phyloP scores from a whole-genome alignment of 2,888 invertebrate genomes.

The Asteroscopus sphinx region DNA sequence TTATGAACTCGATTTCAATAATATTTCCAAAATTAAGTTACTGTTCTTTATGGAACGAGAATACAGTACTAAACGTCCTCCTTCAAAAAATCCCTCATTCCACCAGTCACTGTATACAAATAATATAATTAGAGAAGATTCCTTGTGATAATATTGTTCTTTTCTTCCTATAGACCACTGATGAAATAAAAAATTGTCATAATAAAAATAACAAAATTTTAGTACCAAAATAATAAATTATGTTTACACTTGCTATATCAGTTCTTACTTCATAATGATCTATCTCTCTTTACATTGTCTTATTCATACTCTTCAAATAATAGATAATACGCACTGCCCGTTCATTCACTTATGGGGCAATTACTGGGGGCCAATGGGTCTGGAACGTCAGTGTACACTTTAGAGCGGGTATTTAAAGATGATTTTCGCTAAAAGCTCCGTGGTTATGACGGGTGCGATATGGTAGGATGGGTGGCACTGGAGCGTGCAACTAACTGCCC shows the following conservation, averaged over 20 bases:
- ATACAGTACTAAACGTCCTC: too few species aligned
- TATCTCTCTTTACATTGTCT: conserved; percentile 10
- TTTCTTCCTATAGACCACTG: too few species aligned
- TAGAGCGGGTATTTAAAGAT: conserved; percentile 47
- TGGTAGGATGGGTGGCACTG: conserved; percentile 82
- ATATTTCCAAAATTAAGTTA: too few species aligned
- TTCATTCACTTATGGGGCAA: conserved; percentile 85
- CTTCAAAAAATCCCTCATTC: too few species aligned
- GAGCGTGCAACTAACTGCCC: conserved; percentile 78
- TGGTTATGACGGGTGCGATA: conserved; percentile 80
- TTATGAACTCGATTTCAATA: too few species aligned
- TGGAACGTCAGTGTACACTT: conserved; percentile 25
- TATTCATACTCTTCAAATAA: conserved; percentile 38
- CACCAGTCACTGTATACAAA: too few species aligned
- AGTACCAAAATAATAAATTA: too few species aligned
- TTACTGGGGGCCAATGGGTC: conserved; percentile 62
- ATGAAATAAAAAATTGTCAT: too few species aligned
- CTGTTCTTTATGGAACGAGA: too few species aligned
- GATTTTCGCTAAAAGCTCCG: conserved; percentile 58
- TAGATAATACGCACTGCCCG: conserved; percentile 59
- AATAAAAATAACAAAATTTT: too few species aligned
- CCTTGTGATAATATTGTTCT: too few species aligned
- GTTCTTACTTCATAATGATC: neutral
- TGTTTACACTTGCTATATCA: neutral
- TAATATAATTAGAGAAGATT: too few species aligned